phyloP scores from a whole-genome alignment of 2,888 invertebrate genomes.

The Merodon equestris region DNA sequence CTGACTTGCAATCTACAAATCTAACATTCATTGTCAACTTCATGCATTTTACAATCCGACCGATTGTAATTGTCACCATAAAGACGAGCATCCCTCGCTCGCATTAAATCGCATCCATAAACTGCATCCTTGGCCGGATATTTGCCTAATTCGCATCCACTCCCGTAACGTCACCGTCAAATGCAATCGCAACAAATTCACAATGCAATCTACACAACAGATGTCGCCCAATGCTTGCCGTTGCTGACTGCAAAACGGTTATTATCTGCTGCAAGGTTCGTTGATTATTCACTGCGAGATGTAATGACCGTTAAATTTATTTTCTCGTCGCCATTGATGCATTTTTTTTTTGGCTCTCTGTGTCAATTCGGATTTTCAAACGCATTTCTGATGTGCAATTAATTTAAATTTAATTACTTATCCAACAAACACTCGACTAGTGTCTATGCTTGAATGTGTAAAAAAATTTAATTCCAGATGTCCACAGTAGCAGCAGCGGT shows the following conservation, averaged over 20 bases:
- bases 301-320: constrained; percentile 66
- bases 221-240: constrained; percentile 35
- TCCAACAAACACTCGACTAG: constrained; percentile 4
- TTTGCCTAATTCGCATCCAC: constrained; percentile 52
- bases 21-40: constrained; percentile 35
- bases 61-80: constrained; percentile 62
- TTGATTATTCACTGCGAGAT: constrained; percentile 63
- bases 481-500: constrained; percentile 63
- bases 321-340: too few relatives aligned
- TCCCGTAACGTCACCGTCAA: constrained; percentile 2
- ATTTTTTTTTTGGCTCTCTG: constrained; percentile 11
- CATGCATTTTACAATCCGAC: constrained; percentile 37
- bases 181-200: constrained; percentile 51
- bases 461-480: constrained; percentile 33
- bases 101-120: constrained; percentile 56
- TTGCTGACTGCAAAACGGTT: constrained; percentile 43
- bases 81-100: constrained; percentile 22
- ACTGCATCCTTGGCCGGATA: constrained; percentile 61
- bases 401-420: constrained; percentile 61
- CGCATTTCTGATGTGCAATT: constrained; percentile 40
- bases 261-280: constrained; percentile 66
- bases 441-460: too few relatives aligned
- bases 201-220: constrained; percentile 63
- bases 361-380: constrained; percentile 32
- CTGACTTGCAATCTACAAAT: constrained; percentile 21